Percentiles rank a stretch among this genome's conserved stretches.
Evolutionary conservation across 1,140 invertebrate species (phyloP).

Genomic region (Hyposmocoma kahamanoa): DNA sequence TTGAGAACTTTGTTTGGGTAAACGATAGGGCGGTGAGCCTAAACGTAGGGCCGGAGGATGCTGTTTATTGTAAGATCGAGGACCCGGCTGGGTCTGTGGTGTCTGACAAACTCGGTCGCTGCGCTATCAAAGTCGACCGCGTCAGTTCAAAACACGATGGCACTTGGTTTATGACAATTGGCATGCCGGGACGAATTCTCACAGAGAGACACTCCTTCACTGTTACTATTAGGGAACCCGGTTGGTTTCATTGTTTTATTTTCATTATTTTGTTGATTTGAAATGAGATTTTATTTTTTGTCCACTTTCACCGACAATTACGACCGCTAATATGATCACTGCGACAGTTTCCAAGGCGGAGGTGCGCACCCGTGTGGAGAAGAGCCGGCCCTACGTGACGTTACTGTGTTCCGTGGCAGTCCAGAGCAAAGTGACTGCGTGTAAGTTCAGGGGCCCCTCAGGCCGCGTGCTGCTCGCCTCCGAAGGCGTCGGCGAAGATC

Average conservation of each 20-base stretch:
- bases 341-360: constrained; percentile 27
- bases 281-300: too few species aligned
- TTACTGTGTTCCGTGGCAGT: constrained; percentile 32
- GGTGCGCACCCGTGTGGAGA: constrained; percentile 25
- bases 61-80: constrained; percentile 37
- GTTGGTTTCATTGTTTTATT: neutral
- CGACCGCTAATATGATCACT: too few species aligned
- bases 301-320: too few species aligned
- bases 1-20: constrained; percentile 16
- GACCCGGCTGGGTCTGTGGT: constrained; percentile 20
- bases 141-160: constrained; percentile 34
- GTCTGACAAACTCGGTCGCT: constrained; percentile 46
- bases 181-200: constrained; percentile 33
- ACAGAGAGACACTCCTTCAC: constrained; percentile 21
- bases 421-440: constrained; percentile 19
- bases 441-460: constrained; percentile 47
- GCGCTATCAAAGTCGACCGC: constrained; percentile 29
- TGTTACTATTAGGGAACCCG: constrained; percentile 15
- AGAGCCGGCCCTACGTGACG: constrained; percentile 23
- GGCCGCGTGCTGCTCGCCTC: constrained; percentile 36
- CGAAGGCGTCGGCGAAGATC: constrained; percentile 38
- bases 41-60: constrained; percentile 37
- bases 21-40: constrained; percentile 20
- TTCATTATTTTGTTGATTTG: too few species aligned
- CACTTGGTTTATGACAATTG: constrained; percentile 34